These are phyloP conservation scores for Creontiades dilutus DNA, from an alignment of 2,888 invertebrate genomes.

Conservation along the genomic window DNA sequence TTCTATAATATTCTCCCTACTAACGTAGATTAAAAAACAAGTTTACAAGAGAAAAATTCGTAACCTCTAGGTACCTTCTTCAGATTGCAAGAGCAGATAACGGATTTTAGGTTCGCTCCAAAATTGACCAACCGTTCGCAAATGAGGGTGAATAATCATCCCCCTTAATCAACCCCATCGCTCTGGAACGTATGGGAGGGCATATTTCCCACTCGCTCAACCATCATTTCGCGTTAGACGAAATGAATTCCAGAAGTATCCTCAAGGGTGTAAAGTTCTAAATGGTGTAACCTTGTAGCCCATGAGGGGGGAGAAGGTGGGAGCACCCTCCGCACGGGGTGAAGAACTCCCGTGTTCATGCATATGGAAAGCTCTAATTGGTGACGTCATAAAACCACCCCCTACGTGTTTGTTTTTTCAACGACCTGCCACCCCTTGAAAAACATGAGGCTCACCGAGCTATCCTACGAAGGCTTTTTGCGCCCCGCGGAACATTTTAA, in stretches of 20 bases:
- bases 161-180: background rate
- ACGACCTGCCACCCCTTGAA: slow-evolving; percentile 34
- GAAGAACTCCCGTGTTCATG: slow-evolving; percentile 52
- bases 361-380: slow-evolving; percentile 68
- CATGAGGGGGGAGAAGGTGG: background rate
- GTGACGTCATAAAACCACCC: slow-evolving; percentile 67
- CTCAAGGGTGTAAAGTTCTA: slow-evolving; percentile 56
- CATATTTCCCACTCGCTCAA: background rate
- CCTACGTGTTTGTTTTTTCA: slow-evolving; percentile 44
- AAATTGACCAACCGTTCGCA: background rate
- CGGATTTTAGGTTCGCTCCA: no score
- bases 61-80: no score
- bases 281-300: slow-evolving; percentile 67
- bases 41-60: no score
- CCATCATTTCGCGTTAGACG: slow-evolving; percentile 37
- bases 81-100: no score
- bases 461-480: background rate
- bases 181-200: background rate
- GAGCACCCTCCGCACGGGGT: slow-evolving; percentile 13
- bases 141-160: background rate
- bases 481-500: background rate
- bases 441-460: background rate
- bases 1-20: no score
- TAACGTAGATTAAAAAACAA: no score
- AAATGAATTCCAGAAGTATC: slow-evolving; percentile 55